Evolutionary conservation across 2,888 invertebrate genomes (phyloP), one percentile per base, ranked within the genome.

Genomic region (Malthinus seriepunctatus): DNA sequence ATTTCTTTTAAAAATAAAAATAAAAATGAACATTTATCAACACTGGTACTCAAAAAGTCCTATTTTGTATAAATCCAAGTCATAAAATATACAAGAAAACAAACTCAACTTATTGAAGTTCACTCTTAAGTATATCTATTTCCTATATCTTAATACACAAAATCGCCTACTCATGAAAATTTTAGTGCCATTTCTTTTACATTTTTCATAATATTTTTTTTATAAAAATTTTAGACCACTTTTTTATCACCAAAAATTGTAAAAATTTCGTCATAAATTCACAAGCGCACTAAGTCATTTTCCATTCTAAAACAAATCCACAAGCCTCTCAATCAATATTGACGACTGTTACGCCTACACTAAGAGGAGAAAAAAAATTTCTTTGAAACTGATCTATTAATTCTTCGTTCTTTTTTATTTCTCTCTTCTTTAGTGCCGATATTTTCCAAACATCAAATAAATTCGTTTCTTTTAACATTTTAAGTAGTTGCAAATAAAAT

Each of bases 1-100:
- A 56, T 51, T 45, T 38, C 33, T 44, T 37, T 47, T 38, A 37
- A 47, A 39, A 51, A 50, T 12, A 46, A 55, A 50, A 50, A 56
- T 56, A 56, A 56, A 23, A 57, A 47, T 11, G 51, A 34, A 51
- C 56, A 51, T 57, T 57, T 57, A 51, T 57, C 51, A 57, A 51
- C 51, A 51, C 46, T 23, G 39, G 32, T 23, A 39, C 45, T 49
- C 37, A 38, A 15, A 37, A 51, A 42, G 37, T 35, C 38, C 44
- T 50, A 50, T 48, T 33, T 32, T 49, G 45, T 33, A 38, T 31
- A 56, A 51, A 51, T 12, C 44, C n/a, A 14, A 32, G 39, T 35
- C 50, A 11, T 56, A 56, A 56, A 56, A 56, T 37, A 45, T 45
- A 56, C 39, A 32, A 55, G 32, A 31, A 32, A 56, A 51, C 47